Percentiles rank a stretch among this genome's conserved stretches.
These are phyloP conservation scores for Hyles lineata DNA, from an alignment of 2,888 invertebrate species.

Conservation along the genomic window DNA sequence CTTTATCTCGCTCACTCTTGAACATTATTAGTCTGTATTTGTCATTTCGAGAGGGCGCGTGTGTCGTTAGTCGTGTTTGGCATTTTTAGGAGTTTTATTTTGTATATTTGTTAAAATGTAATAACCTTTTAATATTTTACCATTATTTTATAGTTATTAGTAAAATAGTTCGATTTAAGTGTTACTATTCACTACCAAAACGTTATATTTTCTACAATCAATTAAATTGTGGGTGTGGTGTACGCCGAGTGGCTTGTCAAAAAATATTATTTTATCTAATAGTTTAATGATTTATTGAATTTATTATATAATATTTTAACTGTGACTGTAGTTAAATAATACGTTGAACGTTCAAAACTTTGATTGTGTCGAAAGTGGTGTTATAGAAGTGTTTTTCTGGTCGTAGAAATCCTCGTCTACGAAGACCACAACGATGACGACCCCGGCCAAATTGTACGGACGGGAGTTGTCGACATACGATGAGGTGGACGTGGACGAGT, in stretches of 20 bases:
- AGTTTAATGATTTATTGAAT: slow-evolving; percentile 56
- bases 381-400: slow-evolving; percentile 53
- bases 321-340: slow-evolving; percentile 32
- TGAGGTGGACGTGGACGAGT: slow-evolving; percentile 97
- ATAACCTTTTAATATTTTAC: slow-evolving; percentile 41
- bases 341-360: slow-evolving; percentile 11
- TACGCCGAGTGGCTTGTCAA: slow-evolving; percentile 62
- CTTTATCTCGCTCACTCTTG: slow-evolving; percentile 54
- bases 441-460: slow-evolving; percentile 95
- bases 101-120: slow-evolving; percentile 49
- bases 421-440: slow-evolving; percentile 95
- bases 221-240: slow-evolving; percentile 75
- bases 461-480: slow-evolving; percentile 96
- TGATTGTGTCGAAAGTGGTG: slow-evolving; percentile 20
- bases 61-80: slow-evolving; percentile 49
- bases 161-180: slow-evolving; percentile 17
- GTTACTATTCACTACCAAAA: neutral
- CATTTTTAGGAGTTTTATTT: slow-evolving; percentile 40
- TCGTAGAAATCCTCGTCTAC: slow-evolving; percentile 95
- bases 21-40: slow-evolving; percentile 68
- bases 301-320: slow-evolving; percentile 48
- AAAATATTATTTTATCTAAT: slow-evolving; percentile 55
- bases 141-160: slow-evolving; percentile 7
- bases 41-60: slow-evolving; percentile 65
- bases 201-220: slow-evolving; percentile 48